Base-by-base conservation (phyloP, 2,113 vertebrate species). In the Fulica atra region DNA sequence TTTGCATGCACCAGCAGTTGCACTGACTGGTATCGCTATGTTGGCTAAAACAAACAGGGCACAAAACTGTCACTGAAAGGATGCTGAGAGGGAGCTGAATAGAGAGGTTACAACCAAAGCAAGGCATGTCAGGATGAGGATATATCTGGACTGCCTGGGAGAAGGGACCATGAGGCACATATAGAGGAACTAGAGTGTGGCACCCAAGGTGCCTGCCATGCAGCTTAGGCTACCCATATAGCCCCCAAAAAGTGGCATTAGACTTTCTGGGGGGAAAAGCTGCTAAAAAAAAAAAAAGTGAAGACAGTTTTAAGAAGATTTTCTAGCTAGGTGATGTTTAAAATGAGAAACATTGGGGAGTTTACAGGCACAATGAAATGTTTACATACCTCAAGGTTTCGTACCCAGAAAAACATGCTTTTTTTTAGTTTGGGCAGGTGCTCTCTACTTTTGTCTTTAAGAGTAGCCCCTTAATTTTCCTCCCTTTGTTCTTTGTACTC, bases 401-500 rank as follows among this genome's bases (percentile, higher is more conserved):
- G 8, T 54, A 68, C 1, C 1, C 24, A n/a, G 42, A 65, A 42
- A 53, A 73, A 23, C 7, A 11, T 1, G 3, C 2, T 44, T 60
- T 76, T 76, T 44, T 50, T 81, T 74, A 28, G 8, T 64, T 71
- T 81, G 53, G 40, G 19, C 11, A 81, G 10, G 13, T 61, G 18
- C 1, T 89, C 46, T 88, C 86, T 68, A 35, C 11, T 90, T 53
- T 81, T 80, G 15, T 40, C 4, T 59, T 13, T 59, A 71, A 94
- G 29, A 89, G 3, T 7, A 73, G 46, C 6, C 51, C 19, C 28
- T 59, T 57, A 63, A 12, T 50, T 81, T 51, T 72, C 6, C 28
- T 76, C 51, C 46, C 8, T 89, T 94, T 87, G 44, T 82, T 87
- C 66, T 59, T 24, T 82, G 44, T 36, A 53, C 46, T 86, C 78